These are phyloP conservation scores for Steinernema khuongi DNA, from an alignment of 1,140 invertebrate species.

Conservation along the genomic window DNA sequence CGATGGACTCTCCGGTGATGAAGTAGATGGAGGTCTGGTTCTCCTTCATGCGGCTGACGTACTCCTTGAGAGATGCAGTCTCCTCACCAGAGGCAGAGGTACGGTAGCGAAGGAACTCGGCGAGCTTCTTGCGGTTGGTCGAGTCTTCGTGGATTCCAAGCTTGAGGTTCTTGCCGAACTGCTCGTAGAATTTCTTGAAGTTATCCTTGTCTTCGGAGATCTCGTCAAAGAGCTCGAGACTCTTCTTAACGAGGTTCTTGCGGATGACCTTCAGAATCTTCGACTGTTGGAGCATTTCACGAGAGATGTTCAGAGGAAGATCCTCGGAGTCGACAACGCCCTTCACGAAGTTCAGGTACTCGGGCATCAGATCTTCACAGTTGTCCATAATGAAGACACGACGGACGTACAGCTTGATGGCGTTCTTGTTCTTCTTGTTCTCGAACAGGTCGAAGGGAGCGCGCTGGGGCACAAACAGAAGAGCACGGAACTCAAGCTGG, in stretches of 20 bases:
- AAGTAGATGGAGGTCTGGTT: conserved; percentile 97
- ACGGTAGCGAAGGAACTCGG: conserved; percentile 83
- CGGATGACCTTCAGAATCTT: conserved; percentile 96
- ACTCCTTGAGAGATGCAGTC: conserved; percentile 83
- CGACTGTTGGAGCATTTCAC: conserved; percentile 98
- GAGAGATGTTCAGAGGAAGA: conserved; percentile 91
- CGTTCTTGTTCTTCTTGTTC: conserved; percentile 95
- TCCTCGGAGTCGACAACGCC: conserved; percentile 97
- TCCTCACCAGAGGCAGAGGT: conserved; percentile 91
- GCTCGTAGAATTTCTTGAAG: conserved; percentile 97
- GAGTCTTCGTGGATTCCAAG: conserved; percentile 95
- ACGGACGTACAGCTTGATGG: conserved; percentile 75
- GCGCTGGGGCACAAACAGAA: conserved; percentile 86
- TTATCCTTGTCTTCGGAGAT: conserved; percentile 90
- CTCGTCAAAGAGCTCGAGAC: conserved; percentile 89
- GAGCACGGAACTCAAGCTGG: conserved; percentile 89
- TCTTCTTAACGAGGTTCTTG: conserved; percentile 98
- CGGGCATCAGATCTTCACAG: conserved; percentile 94
- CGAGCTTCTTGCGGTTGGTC: conserved; percentile 83
- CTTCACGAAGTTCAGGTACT: conserved; percentile 73
- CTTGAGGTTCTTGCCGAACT: conserved; percentile 95
- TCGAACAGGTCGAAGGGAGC: conserved; percentile 97
- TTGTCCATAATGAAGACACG: conserved; percentile 85
- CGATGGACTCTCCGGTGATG: conserved; percentile 91
- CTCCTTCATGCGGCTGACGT: conserved; percentile 93